Conservation (phyloP, 2,888 invertebrate species). For the Epinotia bilunana region DNA sequence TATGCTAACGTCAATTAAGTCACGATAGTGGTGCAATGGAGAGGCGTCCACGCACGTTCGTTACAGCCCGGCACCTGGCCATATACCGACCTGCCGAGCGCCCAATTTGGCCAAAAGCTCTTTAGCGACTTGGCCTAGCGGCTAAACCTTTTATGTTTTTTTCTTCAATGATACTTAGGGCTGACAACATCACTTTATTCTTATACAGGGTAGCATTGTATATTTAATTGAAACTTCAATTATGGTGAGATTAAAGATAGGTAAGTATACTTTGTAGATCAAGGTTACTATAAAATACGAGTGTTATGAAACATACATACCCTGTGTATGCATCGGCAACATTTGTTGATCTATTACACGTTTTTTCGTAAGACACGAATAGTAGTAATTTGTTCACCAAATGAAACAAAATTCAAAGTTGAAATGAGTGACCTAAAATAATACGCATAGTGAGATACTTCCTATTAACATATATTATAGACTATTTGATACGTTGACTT, state of each 20-base stretch:
- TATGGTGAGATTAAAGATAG: not conserved
- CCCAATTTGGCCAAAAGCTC: conserved; percentile 38
- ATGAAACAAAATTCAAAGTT: no score
- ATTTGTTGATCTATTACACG: no score
- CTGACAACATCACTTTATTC: conserved; percentile 12
- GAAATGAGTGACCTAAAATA: no score
- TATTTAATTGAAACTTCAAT: not conserved
- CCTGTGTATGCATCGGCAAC: no score
- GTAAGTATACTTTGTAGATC: not conserved
- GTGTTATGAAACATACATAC: no score
- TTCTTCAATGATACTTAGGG: conserved; percentile 25
- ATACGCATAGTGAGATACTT: no score
- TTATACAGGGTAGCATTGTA: not conserved
- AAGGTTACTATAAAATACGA: not conserved
- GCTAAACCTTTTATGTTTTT: conserved; percentile 42
- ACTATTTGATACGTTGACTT: no score
- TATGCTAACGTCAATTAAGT: no score
- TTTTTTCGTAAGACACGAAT: no score
- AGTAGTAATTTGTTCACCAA: no score
- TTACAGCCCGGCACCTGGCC: conserved; percentile 17
- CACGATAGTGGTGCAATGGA: not conserved
- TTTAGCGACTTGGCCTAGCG: conserved; percentile 24
- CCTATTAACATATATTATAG: no score
- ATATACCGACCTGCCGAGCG: conserved; percentile 15
- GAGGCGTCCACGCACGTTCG: not conserved